These are phyloP conservation scores for Berghia stephanieae DNA, from an alignment of 1,140 invertebrate genomes.

Conservation along the genomic window DNA sequence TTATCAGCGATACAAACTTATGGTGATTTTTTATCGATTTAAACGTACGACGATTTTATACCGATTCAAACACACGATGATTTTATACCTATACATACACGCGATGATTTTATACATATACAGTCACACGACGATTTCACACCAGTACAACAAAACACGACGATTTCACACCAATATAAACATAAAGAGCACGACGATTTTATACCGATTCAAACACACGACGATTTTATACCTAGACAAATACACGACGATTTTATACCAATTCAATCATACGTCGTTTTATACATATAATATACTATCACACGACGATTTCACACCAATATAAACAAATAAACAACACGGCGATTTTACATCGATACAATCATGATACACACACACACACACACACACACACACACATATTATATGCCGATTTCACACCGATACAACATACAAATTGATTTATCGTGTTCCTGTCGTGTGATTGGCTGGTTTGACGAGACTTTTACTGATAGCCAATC, in stretches of 20 bases:
- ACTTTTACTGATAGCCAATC: neutral
- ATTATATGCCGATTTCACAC: no score
- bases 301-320: neutral
- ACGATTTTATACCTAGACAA: neutral
- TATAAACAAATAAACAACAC: neutral
- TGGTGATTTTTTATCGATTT: neutral
- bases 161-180: neutral
- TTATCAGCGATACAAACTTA: neutral
- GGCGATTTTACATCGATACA: neutral
- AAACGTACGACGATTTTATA: neutral
- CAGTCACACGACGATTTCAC: neutral
- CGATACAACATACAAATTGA: neutral
- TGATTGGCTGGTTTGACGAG: neutral
- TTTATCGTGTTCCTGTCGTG: neutral
- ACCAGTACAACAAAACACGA: no score
- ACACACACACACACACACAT: no score
- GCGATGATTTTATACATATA: no score
- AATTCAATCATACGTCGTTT: neutral
- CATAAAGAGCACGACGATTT: neutral
- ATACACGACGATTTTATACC: no score
- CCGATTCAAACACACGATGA: neutral
- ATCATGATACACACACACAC: neutral
- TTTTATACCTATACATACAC: no score
- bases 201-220: neutral
- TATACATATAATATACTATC: neutral